A percentile compares a stretch with the other conserved stretches of the same genome.
Conservation (phyloP, 2,888 invertebrate species). For the Leptinotarsa rubiginosa region DNA sequence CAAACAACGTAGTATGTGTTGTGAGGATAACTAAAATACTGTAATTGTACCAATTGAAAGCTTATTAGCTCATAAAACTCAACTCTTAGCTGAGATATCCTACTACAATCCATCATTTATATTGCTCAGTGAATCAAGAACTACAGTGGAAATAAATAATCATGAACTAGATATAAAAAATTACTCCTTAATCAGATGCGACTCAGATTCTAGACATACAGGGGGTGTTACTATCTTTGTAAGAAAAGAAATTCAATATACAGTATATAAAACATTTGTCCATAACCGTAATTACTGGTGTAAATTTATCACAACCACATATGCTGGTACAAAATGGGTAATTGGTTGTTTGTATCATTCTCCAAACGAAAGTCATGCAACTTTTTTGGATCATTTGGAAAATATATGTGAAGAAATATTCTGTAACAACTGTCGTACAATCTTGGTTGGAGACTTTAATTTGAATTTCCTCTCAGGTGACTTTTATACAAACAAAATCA, state of each 20-base stretch:
- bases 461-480: too few species aligned
- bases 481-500: too few species aligned
- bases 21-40: too few species aligned
- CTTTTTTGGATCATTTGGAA: slow-evolving; percentile 25
- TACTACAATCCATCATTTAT: slow-evolving; percentile 24
- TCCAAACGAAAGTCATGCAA: slow-evolving; percentile 28
- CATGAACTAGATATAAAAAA: too few species aligned
- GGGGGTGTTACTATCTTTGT: too few species aligned
- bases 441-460: slow-evolving; percentile 7
- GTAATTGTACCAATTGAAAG: slow-evolving; percentile 25
- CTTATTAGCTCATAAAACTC: slow-evolving; percentile 16
- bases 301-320: too few species aligned
- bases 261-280: too few species aligned
- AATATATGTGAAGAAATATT: neutral
- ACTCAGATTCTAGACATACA: too few species aligned
- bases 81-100: slow-evolving; percentile 23
- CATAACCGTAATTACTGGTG: too few species aligned
- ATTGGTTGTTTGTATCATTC: slow-evolving; percentile 30
- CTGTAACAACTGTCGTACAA: slow-evolving; percentile 22
- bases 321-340: slow-evolving; percentile 24
- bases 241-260: too few species aligned
- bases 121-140: slow-evolving; percentile 24
- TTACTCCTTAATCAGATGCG: too few species aligned
- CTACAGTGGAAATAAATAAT: slow-evolving; percentile 12
- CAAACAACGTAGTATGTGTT: too few species aligned